Evolutionary conservation across 2,113 vertebrate species (phyloP).

Genomic region (Embiotoca jacksoni): DNA sequence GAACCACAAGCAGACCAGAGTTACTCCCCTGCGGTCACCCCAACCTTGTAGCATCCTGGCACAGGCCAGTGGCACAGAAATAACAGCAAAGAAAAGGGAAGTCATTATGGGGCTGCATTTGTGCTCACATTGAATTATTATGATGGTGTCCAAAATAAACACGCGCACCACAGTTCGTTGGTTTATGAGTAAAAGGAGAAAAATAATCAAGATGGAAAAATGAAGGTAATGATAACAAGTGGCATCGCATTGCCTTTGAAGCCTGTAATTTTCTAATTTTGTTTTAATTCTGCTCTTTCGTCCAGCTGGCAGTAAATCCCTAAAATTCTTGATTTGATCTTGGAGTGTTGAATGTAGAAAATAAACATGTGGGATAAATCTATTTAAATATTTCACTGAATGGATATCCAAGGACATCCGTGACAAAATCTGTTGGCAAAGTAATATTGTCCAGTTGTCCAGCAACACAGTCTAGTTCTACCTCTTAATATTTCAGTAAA

Average conservation of each 20-base stretch:
- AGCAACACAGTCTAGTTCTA: not conserved
- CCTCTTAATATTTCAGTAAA: conserved; percentile 20
- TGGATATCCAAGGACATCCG: conserved; percentile 7
- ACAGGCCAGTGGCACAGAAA: conserved; percentile 66
- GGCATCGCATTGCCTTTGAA: conserved; percentile 29
- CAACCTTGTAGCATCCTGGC: conserved; percentile 70
- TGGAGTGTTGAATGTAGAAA: conserved; percentile 14
- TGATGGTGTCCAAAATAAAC: conserved; percentile 73
- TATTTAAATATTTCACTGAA: conserved; percentile 20
- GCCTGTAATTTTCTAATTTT: conserved; percentile 38
- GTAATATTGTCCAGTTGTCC: not conserved
- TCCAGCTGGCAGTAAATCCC: conserved; percentile 14
- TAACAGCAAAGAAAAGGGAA: conserved; percentile 76
- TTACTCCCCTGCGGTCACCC: conserved; percentile 69
- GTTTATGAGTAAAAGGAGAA: conserved; percentile 47
- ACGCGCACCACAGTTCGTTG: conserved; percentile 30
- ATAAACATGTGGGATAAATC: not conserved
- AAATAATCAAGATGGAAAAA: conserved; percentile 60
- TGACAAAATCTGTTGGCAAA: not conserved
- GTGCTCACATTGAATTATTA: conserved; percentile 67
- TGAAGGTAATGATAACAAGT: conserved; percentile 57
- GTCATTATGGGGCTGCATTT: conserved; percentile 65
- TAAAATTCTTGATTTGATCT: conserved; percentile 12
- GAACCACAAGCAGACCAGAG: conserved; percentile 76
- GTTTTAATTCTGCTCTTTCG: conserved; percentile 46